These are phyloP conservation scores for Dynastes tityus DNA, from an alignment of 2,888 invertebrate species.

Conservation along the genomic window DNA sequence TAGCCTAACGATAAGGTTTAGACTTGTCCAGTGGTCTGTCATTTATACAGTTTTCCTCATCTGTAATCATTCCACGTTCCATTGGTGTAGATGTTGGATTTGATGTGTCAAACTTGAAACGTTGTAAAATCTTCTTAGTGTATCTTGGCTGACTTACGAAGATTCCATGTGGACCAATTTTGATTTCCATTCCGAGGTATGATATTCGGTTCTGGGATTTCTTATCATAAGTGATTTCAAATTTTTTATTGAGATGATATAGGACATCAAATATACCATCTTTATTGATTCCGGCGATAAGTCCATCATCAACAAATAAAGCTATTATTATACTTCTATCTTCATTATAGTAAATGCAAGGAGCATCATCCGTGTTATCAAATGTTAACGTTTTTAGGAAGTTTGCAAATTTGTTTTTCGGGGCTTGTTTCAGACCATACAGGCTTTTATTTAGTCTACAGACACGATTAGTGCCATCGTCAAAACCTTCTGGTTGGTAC, in stretches of 20 bases:
- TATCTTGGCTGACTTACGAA: neutral
- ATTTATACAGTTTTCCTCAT: too few relatives aligned
- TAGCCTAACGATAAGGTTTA: conserved; percentile 54
- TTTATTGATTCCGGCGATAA: conserved; percentile 13
- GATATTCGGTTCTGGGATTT: neutral
- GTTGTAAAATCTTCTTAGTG: neutral
- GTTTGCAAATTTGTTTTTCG: conserved; percentile 19
- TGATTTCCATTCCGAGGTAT: conserved; percentile 27
- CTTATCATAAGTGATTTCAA: conserved; percentile 4
- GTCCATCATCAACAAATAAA: conserved; percentile 29
- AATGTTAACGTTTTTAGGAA: conserved; percentile 55
- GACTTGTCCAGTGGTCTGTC: neutral
- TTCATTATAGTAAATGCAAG: conserved; percentile 57
- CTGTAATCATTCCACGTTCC: neutral
- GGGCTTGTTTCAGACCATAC: conserved; percentile 47
- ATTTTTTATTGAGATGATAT: neutral
- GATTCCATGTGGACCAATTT: neutral
- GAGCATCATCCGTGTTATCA: conserved; percentile 56
- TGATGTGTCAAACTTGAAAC: too few relatives aligned
- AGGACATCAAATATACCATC: neutral
- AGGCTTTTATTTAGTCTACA: conserved; percentile 32
- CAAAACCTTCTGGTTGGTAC: conserved; percentile 28
- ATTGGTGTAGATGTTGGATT: too few relatives aligned
- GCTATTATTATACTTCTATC: conserved; percentile 22
- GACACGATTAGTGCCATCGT: conserved; percentile 3